Evolutionary conservation across 2,888 invertebrate species (phyloP).

Genomic region (Chymomyza procnemis): DNA sequence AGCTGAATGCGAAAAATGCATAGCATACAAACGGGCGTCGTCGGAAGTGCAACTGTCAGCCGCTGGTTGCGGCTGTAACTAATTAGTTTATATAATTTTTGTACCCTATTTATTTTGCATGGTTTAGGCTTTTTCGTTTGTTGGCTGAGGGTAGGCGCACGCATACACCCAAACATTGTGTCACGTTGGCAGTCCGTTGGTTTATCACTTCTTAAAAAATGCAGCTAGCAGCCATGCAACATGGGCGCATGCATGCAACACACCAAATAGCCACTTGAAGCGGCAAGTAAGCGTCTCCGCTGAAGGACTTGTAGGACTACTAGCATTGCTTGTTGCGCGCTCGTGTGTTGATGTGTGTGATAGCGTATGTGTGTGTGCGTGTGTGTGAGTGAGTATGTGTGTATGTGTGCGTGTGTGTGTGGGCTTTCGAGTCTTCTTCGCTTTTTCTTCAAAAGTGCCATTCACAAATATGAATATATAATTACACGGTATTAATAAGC

Average conservation of each 20-base stretch:
- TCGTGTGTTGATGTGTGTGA: not conserved
- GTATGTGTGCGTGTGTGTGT: conserved; percentile 15
- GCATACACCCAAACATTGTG: not conserved
- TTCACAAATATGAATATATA: conserved; percentile 27
- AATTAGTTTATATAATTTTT: conserved; percentile 66
- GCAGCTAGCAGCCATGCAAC: not conserved
- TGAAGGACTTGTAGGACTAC: conserved; percentile 22
- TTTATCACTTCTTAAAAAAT: conserved; percentile 3
- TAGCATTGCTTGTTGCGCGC: not conserved
- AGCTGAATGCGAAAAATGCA: conserved; percentile 15
- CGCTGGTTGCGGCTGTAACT: conserved; percentile 46
- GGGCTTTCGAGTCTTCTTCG: conserved; percentile 51
- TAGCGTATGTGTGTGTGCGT: not conserved
- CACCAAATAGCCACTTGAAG: conserved; percentile 12
- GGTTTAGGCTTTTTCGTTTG: not conserved
- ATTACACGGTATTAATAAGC: conserved; percentile 55
- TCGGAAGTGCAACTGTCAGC: conserved; percentile 49
- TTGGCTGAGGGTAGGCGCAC: conserved; percentile 20
- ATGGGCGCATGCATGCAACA: not conserved
- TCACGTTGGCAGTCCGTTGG: not conserved
- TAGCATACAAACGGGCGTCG: conserved; percentile 38
- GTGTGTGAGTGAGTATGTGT: conserved; percentile 18
- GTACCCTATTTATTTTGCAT: conserved; percentile 61
- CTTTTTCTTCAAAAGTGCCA: conserved; percentile 60
- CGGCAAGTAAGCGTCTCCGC: conserved; percentile 50